Percentiles rank a stretch among this genome's conserved stretches.
phyloP scores from a whole-genome alignment of 2,113 vertebrate genomes.

The Gadus macrocephalus region DNA sequence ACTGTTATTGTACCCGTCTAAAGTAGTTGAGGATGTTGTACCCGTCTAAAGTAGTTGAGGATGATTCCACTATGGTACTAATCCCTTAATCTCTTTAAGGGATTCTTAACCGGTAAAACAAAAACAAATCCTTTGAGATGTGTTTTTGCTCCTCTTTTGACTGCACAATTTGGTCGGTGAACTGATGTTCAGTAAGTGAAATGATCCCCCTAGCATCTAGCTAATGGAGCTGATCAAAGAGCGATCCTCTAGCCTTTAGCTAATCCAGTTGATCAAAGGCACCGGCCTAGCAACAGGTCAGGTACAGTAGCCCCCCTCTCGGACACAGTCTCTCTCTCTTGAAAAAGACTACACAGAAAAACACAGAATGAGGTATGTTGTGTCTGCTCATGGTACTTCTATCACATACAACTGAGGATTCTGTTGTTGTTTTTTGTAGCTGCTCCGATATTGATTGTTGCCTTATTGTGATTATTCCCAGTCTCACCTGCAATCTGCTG shows the following conservation, averaged over 20 bases:
- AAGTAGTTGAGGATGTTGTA: neutral
- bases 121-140: neutral
- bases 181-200: conserved; percentile 39
- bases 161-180: conserved; percentile 13
- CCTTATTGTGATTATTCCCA: too few relatives aligned
- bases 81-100: conserved; percentile 17
- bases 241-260: conserved; percentile 33
- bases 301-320: conserved; percentile 29
- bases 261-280: conserved; percentile 66
- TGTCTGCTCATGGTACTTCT: too few relatives aligned
- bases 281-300: conserved; percentile 34
- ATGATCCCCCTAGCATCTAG: conserved; percentile 38
- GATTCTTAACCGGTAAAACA: conserved; percentile 4
- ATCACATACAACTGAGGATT: too few relatives aligned
- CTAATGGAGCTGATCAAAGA: conserved; percentile 65
- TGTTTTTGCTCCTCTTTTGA: conserved; percentile 38
- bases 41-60: neutral
- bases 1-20: neutral
- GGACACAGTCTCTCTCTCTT: conserved; percentile 22
- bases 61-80: neutral
- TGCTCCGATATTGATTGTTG: too few relatives aligned
- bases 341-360: neutral
- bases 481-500: too few relatives aligned
- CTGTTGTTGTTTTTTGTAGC: too few relatives aligned
- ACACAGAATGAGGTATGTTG: neutral